Evolutionary conservation across 2,888 invertebrate genomes (phyloP), one percentile per base, ranked within the genome.

Genomic region (Endomychus coccineus): DNA sequence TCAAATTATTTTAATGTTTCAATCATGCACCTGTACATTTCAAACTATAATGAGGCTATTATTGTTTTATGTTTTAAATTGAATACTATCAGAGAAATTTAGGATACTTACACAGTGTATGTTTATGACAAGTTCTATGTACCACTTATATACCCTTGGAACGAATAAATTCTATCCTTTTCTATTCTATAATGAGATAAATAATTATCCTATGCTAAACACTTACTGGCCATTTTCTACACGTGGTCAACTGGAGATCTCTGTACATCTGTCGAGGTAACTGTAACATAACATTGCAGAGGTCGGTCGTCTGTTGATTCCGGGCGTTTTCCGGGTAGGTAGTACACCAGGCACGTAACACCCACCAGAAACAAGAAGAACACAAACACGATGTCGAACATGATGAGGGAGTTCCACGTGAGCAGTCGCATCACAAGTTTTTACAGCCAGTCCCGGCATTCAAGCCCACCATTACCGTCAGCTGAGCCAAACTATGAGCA

Each of bases 311-410:
- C 73, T 54, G 67, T 72, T 50, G 67, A 74, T 53, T 27, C 31
- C 17, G 46, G 46, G 30, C 59, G 54, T 37, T 64, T 50, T 25
- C 80, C 78, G 22, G 85, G 85, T 67, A 84, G 75, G 65, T 85
- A 86, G 67, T 85, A 85, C 64, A 83, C 81, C 55, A 85, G 72
- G 62, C 85, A 85, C 49, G 84, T 84, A 55, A 86, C 83, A 50
- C 83, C 84, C 59, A 85, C 80, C 64, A 86, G 77, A 70, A 86
- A 85, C 64, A 86, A 73, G 73, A 86, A 85, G 70, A 85, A 85
- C 70, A 84, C 75, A 74, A 86, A 86, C 69, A 85, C 84, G 67
- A 84, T 78, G 71, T 86, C 84, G 75, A 86, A 86, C 83, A 85
- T 84, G 73, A 85, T 78, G 68, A 86, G 75, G 61, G 84, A 84